These are phyloP conservation scores for Ennomos quercinarius DNA, from an alignment of 2,888 invertebrate genomes.

Conservation along the genomic window DNA sequence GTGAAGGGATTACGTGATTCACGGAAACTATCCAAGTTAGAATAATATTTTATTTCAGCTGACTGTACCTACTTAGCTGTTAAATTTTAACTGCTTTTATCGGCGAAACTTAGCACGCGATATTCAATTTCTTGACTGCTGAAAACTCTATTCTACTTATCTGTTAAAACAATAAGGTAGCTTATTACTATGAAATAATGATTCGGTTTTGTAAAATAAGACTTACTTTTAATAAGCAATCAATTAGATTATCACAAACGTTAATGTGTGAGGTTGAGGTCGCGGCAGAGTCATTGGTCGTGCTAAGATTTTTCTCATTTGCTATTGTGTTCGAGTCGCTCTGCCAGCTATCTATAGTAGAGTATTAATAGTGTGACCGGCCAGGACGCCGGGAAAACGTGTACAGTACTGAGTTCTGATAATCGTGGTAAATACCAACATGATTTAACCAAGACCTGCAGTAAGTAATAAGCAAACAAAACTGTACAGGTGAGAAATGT, in stretches of 20 bases:
- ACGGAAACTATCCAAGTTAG: too few relatives aligned
- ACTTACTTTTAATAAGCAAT: too few relatives aligned
- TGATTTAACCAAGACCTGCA: slow-evolving; percentile 21
- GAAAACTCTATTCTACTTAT: slow-evolving; percentile 2
- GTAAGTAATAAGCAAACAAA: slow-evolving; percentile 20
- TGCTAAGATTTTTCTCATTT: slow-evolving; percentile 75
- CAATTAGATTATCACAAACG: slow-evolving; percentile 11
- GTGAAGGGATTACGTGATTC: too few relatives aligned
- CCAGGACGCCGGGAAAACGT: slow-evolving; percentile 57
- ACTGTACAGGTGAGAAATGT: slow-evolving; percentile 33
- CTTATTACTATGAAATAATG: too few relatives aligned
- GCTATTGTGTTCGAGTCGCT: slow-evolving; percentile 65
- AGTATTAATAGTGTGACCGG: slow-evolving; percentile 68
- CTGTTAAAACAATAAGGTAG: too few relatives aligned
- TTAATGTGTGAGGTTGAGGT: slow-evolving; percentile 45
- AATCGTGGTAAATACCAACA: slow-evolving; percentile 26
- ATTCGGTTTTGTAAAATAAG: too few relatives aligned
- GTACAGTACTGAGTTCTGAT: slow-evolving; percentile 46
- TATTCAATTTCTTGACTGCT: slow-evolving; percentile 2
- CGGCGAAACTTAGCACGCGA: slow-evolving; percentile 9
- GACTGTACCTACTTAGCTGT: too few relatives aligned
- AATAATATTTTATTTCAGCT: too few relatives aligned
- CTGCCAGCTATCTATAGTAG: slow-evolving; percentile 67
- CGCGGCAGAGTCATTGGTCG: slow-evolving; percentile 52
- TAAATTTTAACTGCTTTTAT: background rate